Base-by-base conservation (phyloP, 64 coral and sea anemone species). In the Actinia equina region DNA sequence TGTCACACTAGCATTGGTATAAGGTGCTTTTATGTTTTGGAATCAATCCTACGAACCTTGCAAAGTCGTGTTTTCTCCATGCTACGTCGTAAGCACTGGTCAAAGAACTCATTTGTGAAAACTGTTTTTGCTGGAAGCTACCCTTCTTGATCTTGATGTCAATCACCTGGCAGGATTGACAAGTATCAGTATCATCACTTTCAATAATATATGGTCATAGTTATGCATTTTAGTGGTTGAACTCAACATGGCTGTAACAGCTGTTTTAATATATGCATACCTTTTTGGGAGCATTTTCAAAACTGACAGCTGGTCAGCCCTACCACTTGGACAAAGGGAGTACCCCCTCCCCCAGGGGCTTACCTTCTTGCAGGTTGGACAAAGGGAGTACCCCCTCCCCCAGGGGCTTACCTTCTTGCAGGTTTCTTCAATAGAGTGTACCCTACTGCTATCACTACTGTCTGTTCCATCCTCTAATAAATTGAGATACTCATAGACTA, bases 31-130 rank as follows among this genome's bases (percentile, higher is more conserved):
- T 49, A 37, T 49, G 46, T 8, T 49, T 49, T 49, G 46, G 46
- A 49, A 49, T 49, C 46, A 49, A 49, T 1, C 25, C 62, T 8
- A 83, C 42, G 65, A 82, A 98, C 95, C 89, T 91, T 20, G 97
- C 97, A 93, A 99, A 95, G 71, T 99, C 97, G 43, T 99, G 93
- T 83, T 99, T 99, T 69, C 93, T 95, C 97, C 97, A 99, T 2
- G 93, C 97, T 53, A 95, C 93, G 45, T 99, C 93, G 77, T 95
- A 99, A 30, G 93, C 88, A 95, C 97, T 92, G 5, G 93, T 95
- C 27, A 99, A 88, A 7, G 88, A 84, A 52, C 91, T 93, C 41
- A 95, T 86, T 44, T 95, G 88, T 4, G 97, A 95, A 52, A 99
- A 90, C 2, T 93, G 88, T 19, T 95, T 91, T 0, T 78, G 37